These are phyloP conservation scores for Drosophila kepulauana DNA, from an alignment of 1,140 invertebrate species.

Conservation along the genomic window DNA sequence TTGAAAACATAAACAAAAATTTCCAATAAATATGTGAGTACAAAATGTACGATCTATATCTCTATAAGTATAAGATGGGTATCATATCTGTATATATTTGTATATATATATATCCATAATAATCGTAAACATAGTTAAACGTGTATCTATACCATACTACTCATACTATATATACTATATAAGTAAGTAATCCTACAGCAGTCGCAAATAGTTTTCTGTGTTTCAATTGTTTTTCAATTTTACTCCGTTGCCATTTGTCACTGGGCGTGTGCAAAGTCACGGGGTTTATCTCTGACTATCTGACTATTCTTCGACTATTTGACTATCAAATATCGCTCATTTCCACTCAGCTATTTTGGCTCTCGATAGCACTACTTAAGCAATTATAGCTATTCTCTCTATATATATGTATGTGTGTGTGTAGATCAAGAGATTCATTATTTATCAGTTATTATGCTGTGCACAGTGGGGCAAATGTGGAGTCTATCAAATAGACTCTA, in stretches of 20 bases:
- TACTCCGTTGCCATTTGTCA: conserved; percentile 27
- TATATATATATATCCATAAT: conserved; percentile 49
- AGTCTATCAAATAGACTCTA: conserved; percentile 59
- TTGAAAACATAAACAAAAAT: conserved; percentile 70
- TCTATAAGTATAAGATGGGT: conserved; percentile 58
- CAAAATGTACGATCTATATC: conserved; percentile 54
- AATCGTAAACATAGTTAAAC: conserved; percentile 71
- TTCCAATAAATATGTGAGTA: conserved; percentile 75
- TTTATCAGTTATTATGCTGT: conserved; percentile 29
- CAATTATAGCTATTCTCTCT: conserved; percentile 66
- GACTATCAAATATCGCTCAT: conserved; percentile 79
- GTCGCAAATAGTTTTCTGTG: conserved; percentile 70
- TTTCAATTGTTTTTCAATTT: conserved; percentile 12
- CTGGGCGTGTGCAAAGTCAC: conserved; percentile 40
- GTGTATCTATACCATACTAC: conserved; percentile 44
- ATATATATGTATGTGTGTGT: conserved; percentile 39
- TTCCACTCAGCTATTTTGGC: conserved; percentile 36
- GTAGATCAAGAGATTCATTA: conserved; percentile 67
- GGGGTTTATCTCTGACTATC: conserved; percentile 40
- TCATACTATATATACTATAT: conserved; percentile 18
- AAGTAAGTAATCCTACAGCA: conserved; percentile 66
- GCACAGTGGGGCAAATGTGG: conserved; percentile 33
- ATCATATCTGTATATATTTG: conserved; percentile 43
- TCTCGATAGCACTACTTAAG: conserved; percentile 59
- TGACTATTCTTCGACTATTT: conserved; percentile 32